Conservation (phyloP, 2,797 vertebrate species). For the Pogoniulus pusillus region DNA sequence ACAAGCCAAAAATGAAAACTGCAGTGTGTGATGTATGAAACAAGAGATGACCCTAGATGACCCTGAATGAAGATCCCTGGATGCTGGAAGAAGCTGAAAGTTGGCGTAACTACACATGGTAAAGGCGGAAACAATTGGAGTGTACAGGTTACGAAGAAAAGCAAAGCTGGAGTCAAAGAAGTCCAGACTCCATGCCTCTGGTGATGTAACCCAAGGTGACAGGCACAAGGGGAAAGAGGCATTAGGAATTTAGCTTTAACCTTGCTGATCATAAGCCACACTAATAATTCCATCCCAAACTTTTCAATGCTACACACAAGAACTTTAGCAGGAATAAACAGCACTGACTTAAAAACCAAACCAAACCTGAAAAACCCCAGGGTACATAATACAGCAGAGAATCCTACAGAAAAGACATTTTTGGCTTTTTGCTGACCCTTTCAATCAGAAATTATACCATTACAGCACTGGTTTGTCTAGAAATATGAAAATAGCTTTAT, state of each 20-base stretch:
- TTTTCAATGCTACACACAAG: neutral
- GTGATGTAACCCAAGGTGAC: neutral
- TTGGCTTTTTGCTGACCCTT: neutral
- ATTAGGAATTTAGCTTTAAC: neutral
- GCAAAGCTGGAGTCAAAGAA: neutral
- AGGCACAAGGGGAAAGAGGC: neutral
- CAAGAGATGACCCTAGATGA: neutral
- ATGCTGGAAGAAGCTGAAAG: neutral
- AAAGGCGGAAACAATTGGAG: neutral
- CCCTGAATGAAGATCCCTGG: neutral
- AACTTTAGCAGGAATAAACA: neutral
- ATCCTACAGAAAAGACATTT: neutral
- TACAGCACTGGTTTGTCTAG: neutral
- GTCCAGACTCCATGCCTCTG: neutral
- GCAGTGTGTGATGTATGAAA: neutral
- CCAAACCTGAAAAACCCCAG: neutral
- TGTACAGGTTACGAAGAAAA: neutral
- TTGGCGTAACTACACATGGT: neutral
- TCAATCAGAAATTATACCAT: neutral
- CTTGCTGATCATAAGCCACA: neutral
- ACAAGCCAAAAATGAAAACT: neutral
- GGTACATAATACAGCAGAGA: neutral
- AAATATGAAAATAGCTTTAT: constrained; percentile 13
- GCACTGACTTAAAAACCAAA: too few species aligned
- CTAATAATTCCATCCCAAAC: neutral